Conservation (phyloP, 2,797 vertebrate species). For the Macrochelys suwanniensis region DNA sequence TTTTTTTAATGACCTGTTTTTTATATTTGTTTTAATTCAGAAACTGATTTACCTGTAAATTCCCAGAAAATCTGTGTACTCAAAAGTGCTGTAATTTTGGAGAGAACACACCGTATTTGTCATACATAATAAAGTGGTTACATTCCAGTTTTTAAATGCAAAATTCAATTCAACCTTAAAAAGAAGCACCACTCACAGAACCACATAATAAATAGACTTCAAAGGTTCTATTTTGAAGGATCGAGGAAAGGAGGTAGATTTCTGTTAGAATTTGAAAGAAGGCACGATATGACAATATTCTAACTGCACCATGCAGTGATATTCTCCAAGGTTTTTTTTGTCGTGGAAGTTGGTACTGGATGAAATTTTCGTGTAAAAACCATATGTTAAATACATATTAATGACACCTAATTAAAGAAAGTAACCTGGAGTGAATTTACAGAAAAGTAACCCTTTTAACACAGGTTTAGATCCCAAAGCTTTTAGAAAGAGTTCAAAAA, state of each 20-base stretch:
- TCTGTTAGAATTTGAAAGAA: not conserved
- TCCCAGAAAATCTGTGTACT: not conserved
- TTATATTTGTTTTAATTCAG: too few relatives aligned
- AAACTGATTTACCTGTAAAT: too few relatives aligned
- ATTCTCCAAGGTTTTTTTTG: not conserved
- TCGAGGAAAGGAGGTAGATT: not conserved
- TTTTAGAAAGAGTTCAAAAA: not conserved
- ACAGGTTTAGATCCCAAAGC: constrained; percentile 24
- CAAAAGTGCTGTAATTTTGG: not conserved
- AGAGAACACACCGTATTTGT: not conserved
- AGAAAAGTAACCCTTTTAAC: not conserved
- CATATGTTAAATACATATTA: not conserved
- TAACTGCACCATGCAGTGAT: not conserved
- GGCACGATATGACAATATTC: not conserved
- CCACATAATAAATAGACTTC: not conserved
- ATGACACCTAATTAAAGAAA: not conserved
- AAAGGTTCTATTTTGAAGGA: not conserved
- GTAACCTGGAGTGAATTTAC: constrained; percentile 23
- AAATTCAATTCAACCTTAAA: not conserved
- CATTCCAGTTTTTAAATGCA: not conserved
- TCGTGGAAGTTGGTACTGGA: not conserved
- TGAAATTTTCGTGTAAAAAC: not conserved
- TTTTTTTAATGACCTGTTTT: too few relatives aligned
- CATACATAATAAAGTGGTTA: not conserved
- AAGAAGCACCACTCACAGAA: not conserved